These are phyloP conservation scores for Metaphire vulgaris DNA, from an alignment of 1,140 invertebrate species.

Conservation along the genomic window DNA sequence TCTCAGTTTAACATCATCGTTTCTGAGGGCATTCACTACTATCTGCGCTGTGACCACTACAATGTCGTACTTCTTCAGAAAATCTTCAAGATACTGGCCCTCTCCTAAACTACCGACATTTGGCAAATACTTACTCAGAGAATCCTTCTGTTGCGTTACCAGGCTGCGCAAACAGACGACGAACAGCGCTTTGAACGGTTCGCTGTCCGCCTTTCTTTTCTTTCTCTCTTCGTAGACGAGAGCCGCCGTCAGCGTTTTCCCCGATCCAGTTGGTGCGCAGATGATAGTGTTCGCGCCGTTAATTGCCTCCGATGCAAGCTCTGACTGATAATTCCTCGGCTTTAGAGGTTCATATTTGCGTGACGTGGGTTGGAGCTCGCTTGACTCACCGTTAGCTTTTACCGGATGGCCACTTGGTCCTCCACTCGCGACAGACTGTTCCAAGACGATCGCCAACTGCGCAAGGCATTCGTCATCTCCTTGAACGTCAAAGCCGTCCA, in stretches of 20 bases:
- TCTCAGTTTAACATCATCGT: conserved; percentile 7
- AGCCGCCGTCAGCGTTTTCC: conserved; percentile 37
- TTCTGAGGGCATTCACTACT: conserved; percentile 33
- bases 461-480: too few species aligned
- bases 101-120: not conserved
- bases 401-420: too few species aligned
- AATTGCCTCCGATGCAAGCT: conserved; percentile 33
- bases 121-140: not conserved
- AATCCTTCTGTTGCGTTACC: not conserved
- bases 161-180: conserved; percentile 3
- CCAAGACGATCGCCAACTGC: too few species aligned
- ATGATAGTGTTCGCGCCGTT: conserved; percentile 37
- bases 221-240: conserved; percentile 24
- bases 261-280: conserved; percentile 38
- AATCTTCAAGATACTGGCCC: not conserved
- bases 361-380: too few species aligned
- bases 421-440: too few species aligned
- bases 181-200: not conserved
- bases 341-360: too few species aligned
- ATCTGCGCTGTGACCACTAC: conserved; percentile 43
- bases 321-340: conserved; percentile 36
- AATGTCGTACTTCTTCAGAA: conserved; percentile 31
- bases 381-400: too few species aligned
- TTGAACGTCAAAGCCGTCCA: too few species aligned
- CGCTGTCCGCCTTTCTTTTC: too few species aligned